Base-by-base conservation (phyloP, 2,797 vertebrate genomes). In the Siniperca obscura region DNA sequence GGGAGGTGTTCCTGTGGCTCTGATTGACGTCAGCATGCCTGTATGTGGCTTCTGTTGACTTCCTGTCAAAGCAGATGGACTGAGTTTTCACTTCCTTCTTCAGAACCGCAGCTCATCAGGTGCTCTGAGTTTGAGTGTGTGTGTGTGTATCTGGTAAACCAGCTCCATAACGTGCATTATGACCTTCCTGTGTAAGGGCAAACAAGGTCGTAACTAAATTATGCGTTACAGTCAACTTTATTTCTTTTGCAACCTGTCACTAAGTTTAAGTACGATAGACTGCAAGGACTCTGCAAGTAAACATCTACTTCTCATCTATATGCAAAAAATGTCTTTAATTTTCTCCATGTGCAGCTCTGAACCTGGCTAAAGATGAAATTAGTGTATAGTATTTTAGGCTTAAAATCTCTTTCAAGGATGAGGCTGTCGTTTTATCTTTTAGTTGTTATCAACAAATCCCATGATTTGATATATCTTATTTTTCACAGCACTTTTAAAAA, bases 1-100 rank as follows among this genome's bases (percentile, higher is more conserved):
- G 86, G 90, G 90, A 91, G 91, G 90, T 93, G 94, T 95, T 91
- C 34, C 94, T 95, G 94, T 94, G 95, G 91, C 86, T 93, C 80
- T 93, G 89, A 94, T 96, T 95, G 95, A 96, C 95, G 95, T 96
- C 95, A 96, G 81, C 81, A 78, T 22, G 92, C 90, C 91, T 93
- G 89, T 92, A 87, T 95, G 95, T 86, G 95, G 94, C 94, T 96
- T 93, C 92, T 95, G 95, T 95, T 95, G 91, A 96, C 95, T 96
- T 96, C 96, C 96, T 95, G 90, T 95, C 82, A 83, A 86, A 93
- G 90, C 95, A 96, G 95, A 95, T 96, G 95, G 94, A 93, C 91
- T 81, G 86, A 93, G 86, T 94, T 93, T 93, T 94, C 89, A 91
- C 95, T 96, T 96, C 96, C 96, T 95, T 72, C 80, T 93, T 89